Percentiles rank a stretch among this genome's conserved stretches.
Conservation (phyloP, 2,888 invertebrate species). For the Oscheius sp. region DNA sequence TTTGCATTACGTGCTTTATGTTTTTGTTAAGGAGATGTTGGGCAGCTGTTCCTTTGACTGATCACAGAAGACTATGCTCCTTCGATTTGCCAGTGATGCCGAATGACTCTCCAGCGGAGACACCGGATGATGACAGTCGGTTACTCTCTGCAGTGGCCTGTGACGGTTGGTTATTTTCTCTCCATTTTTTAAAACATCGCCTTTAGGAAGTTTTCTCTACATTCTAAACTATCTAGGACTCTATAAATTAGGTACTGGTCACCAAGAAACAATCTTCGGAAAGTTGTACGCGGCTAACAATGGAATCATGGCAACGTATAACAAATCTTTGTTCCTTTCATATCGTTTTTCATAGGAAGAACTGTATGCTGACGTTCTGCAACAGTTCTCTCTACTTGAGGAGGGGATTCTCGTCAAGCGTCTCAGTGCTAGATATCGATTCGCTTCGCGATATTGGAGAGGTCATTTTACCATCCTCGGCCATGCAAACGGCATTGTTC, state of each 20-base stretch:
- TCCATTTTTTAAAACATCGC: no score
- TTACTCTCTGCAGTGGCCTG: slow-evolving; percentile 78
- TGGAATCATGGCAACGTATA: slow-evolving; percentile 79
- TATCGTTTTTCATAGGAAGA: slow-evolving; percentile 50
- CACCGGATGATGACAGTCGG: slow-evolving; percentile 60
- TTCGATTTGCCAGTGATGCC: slow-evolving; percentile 57
- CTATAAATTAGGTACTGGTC: slow-evolving; percentile 93
- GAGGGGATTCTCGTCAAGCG: slow-evolving; percentile 66
- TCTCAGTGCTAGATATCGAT: slow-evolving; percentile 71
- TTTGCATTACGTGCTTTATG: neutral
- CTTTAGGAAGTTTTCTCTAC: slow-evolving; percentile 85
- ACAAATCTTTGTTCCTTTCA: neutral
- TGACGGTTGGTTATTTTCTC: slow-evolving; percentile 63
- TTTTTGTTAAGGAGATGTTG: slow-evolving; percentile 37
- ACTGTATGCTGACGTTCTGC: slow-evolving; percentile 66
- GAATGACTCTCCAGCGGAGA: slow-evolving; percentile 52
- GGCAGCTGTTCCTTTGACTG: slow-evolving; percentile 46
- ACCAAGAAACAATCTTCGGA: slow-evolving; percentile 91
- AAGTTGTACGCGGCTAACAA: slow-evolving; percentile 85
- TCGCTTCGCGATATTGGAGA: slow-evolving; percentile 60
- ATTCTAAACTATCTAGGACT: slow-evolving; percentile 85
- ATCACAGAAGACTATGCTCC: slow-evolving; percentile 46
- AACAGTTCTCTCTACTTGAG: slow-evolving; percentile 69
- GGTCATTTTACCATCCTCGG: slow-evolving; percentile 62
- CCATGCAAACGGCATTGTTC: slow-evolving; percentile 58